Conservation (phyloP, 1,140 invertebrate species). For the Gryllus bimaculatus region DNA sequence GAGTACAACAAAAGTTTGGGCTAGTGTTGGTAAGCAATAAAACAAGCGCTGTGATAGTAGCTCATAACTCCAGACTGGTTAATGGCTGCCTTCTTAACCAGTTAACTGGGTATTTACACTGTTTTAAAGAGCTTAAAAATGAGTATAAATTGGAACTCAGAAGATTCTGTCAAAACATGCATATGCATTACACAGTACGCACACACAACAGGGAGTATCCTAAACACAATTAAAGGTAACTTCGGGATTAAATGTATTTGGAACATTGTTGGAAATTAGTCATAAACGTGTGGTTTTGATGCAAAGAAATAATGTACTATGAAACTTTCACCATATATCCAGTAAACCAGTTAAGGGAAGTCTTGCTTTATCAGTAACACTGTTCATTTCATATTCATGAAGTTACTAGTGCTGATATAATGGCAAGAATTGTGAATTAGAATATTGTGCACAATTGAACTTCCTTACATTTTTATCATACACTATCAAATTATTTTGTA, state of each 20-base stretch:
- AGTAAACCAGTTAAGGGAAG: no score
- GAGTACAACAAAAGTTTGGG: constrained; percentile 11
- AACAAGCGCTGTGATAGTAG: constrained; percentile 9
- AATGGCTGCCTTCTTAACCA: background rate
- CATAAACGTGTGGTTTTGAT: no score
- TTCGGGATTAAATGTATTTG: background rate
- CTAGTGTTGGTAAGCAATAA: background rate
- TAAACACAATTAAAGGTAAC: background rate
- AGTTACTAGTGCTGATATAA: no score
- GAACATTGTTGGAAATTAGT: background rate
- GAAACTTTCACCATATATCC: no score
- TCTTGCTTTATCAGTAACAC: no score
- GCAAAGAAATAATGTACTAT: no score
- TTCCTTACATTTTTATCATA: no score
- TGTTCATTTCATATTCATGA: no score
- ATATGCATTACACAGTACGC: background rate
- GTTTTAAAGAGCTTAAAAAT: background rate
- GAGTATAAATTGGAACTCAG: background rate
- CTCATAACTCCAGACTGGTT: constrained; percentile 14
- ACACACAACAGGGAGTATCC: background rate
- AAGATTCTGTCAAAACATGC: background rate
- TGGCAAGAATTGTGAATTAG: no score
- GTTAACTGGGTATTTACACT: background rate
- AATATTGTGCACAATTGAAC: no score
- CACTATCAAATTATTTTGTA: no score